Evolutionary conservation across 53 echinoderm and acorn worm species (phyloP), one percentile per base, ranked within the genome.

Genomic region (Crossaster papposus): DNA sequence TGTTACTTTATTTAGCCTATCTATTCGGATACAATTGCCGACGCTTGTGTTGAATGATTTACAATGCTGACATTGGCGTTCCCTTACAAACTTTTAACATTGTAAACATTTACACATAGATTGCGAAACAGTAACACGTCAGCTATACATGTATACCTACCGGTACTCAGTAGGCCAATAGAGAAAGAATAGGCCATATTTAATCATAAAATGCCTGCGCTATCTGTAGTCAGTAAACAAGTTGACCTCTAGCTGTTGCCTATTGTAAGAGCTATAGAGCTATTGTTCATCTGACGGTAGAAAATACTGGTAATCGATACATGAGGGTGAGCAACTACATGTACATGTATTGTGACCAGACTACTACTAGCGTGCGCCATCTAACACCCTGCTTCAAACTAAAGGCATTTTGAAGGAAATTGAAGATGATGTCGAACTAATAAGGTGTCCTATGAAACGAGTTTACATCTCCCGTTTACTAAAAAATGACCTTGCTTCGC

Each of bases 361-460:
- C 44, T 70, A n/a, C n/a, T 36, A 17, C 35, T 20, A 81, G 33
- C 31, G 81, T 22, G 5, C 64, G 32, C 33, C 13, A 53, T 14
- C 23, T 65, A n/a, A 35, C 14, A 12, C 36, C 65, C 38, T 33
- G 34, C 22, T 26, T 44, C 44, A 29, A 63, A 13, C 17, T 36
- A 30, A 51, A 18, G 12, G 36, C 65, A 65, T 32, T 65, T 22
- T 30, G 44, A 71, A 63, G 34, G 29, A 68, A 36, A 72, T 84
- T 84, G 84, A 20, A 12, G 72, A 30, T 84, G 84, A 84, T 72
- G 72, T 84, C 72, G 51, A 84, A 32, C 54, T 31, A 84, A 29
- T 73, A 17, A 28, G 71, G 52, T 68, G 68, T 68, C 68, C 68
- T 3, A 11, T 15, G 79, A 54, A 33, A 58, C 62, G 18, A 32